phyloP scores from a whole-genome alignment of 2,113 vertebrate genomes.

The Tiliqua scincoides region DNA sequence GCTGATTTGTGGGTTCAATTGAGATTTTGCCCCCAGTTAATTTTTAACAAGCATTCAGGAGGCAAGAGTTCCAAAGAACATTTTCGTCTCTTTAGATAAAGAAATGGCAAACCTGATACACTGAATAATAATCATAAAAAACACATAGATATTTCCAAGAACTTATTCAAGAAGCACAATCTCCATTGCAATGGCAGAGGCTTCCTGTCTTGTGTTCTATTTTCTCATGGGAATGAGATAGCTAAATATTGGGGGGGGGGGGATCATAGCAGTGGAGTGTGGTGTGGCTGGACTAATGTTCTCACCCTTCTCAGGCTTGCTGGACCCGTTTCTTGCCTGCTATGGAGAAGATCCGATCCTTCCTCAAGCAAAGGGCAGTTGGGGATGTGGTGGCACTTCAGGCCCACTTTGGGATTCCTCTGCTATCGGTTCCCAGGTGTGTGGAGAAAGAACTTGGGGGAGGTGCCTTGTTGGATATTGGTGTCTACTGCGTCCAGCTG shows the following conservation, averaged over 20 bases:
- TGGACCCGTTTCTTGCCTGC: slow-evolving; percentile 84
- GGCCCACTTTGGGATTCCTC: slow-evolving; percentile 53
- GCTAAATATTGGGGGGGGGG: neutral
- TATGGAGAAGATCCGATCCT: slow-evolving; percentile 71
- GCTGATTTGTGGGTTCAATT: too few relatives aligned
- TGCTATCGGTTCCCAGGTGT: slow-evolving; percentile 52
- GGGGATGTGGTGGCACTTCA: slow-evolving; percentile 78
- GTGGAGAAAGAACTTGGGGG: slow-evolving; percentile 75
- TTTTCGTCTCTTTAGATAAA: too few relatives aligned
- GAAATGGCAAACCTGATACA: too few relatives aligned
- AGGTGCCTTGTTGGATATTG: slow-evolving; percentile 77
- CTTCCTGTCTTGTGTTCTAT: too few relatives aligned
- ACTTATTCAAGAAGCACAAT: too few relatives aligned
- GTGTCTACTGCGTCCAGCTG: slow-evolving; percentile 82
- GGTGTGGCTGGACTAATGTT: neutral
- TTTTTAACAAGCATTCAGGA: too few relatives aligned
- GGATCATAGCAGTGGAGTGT: neutral
- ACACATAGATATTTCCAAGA: too few relatives aligned
- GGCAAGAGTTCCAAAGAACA: too few relatives aligned
- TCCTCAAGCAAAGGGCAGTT: slow-evolving; percentile 66
- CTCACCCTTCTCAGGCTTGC: slow-evolving; percentile 67
- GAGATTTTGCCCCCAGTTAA: too few relatives aligned
- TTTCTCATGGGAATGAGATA: neutral
- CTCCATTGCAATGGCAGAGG: too few relatives aligned
- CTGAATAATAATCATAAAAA: too few relatives aligned